phyloP scores from a whole-genome alignment of 2,797 vertebrate species.

The Meda fulgida region DNA sequence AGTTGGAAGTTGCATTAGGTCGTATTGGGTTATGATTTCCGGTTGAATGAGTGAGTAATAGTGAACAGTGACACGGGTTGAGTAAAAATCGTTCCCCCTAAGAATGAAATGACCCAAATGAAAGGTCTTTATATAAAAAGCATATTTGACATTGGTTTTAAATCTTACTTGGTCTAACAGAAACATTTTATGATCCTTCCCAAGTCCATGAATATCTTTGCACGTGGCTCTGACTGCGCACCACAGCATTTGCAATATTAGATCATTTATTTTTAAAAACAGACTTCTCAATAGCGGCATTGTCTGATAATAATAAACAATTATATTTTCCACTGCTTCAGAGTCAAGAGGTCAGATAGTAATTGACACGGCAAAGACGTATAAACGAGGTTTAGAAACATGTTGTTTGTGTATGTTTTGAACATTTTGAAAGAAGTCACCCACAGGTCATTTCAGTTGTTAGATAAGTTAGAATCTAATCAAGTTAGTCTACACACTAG shows the following conservation, averaged over 20 bases:
- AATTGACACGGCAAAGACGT: slow-evolving; percentile 14
- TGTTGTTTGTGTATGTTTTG: slow-evolving; percentile 21
- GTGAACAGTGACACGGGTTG: neutral
- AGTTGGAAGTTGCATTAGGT: neutral
- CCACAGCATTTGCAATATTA: slow-evolving; percentile 11
- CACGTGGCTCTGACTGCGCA: neutral
- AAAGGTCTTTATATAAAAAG: neutral
- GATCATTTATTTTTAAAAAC: slow-evolving; percentile 12
- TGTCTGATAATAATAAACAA: slow-evolving; percentile 34
- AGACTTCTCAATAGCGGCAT: slow-evolving; percentile 32
- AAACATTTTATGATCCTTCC: neutral
- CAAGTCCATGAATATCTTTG: neutral
- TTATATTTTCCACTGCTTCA: slow-evolving; percentile 38
- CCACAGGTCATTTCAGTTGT: neutral
- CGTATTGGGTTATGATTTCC: neutral
- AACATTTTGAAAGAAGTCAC: slow-evolving; percentile 16
- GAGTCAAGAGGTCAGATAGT: slow-evolving; percentile 3
- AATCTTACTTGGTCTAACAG: neutral
- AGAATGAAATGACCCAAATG: neutral
- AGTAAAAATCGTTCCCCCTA: neutral
- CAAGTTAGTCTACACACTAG: slow-evolving; percentile 1
- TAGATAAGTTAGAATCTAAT: neutral
- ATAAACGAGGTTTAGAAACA: neutral
- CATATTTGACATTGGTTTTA: neutral
- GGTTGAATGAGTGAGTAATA: neutral